Conservation (phyloP, 30 jellyfish, hydroid and myxozoan species). For the Aurelia aurita region DNA sequence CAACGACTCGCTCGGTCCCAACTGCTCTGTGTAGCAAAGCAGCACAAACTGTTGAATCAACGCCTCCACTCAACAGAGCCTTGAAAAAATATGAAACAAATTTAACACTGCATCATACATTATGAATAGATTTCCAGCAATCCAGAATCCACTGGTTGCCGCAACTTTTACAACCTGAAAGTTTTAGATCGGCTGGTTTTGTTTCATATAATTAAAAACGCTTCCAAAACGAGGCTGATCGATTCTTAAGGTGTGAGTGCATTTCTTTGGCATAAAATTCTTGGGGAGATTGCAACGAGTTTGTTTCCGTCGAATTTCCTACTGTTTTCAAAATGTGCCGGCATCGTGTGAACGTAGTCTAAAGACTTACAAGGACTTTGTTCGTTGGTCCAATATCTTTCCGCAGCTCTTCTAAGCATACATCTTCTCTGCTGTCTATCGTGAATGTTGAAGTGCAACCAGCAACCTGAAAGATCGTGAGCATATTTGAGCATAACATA, state of each 20-base stretch:
- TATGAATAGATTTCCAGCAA: too few relatives aligned
- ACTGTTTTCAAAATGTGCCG: too few relatives aligned
- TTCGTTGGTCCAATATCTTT: constrained; percentile 60
- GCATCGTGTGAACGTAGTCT: too few relatives aligned
- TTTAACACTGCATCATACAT: not conserved
- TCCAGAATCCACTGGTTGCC: too few relatives aligned
- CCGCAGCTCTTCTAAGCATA: constrained; percentile 79
- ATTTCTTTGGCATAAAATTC: too few relatives aligned
- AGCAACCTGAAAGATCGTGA: constrained; percentile 55
- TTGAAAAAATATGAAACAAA: not conserved
- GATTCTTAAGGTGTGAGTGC: too few relatives aligned
- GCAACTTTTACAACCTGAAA: too few relatives aligned
- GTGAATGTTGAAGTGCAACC: constrained; percentile 71
- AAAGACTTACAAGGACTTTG: constrained; percentile 80
- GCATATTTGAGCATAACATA: not conserved
- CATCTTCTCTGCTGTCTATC: constrained; percentile 68
- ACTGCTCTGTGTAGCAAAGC: constrained; percentile 88
- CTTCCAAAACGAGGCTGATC: too few relatives aligned
- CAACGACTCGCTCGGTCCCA: constrained; percentile 85
- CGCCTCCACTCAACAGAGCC: constrained; percentile 99
- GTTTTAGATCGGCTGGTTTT: too few relatives aligned
- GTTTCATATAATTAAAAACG: too few relatives aligned
- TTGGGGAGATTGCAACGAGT: too few relatives aligned
- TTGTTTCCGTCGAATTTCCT: too few relatives aligned
- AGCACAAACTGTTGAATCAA: constrained; percentile 96